A percentile compares a stretch with the other conserved stretches of the same genome.
phyloP scores from a whole-genome alignment of 2,888 invertebrate species.

The Xestia sexstrigata region DNA sequence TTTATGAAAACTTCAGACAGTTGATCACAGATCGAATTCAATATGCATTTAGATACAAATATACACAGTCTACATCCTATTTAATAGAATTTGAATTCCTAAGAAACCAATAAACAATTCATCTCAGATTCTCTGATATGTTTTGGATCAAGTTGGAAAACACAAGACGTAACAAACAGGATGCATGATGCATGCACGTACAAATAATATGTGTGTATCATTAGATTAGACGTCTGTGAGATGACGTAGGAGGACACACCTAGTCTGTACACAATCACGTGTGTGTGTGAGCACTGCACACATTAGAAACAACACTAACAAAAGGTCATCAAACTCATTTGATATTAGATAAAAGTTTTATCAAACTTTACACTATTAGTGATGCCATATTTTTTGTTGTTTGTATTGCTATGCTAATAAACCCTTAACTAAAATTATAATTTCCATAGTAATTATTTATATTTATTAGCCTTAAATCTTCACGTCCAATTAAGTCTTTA shows the following conservation, averaged over 20 bases:
- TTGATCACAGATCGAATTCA: neutral
- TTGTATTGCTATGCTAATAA: conserved; percentile 63
- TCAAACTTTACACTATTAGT: conserved; percentile 44
- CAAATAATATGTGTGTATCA: conserved; percentile 31
- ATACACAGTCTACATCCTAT: neutral
- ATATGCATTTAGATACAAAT: neutral
- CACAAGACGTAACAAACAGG: conserved; percentile 21
- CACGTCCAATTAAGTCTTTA: conserved; percentile 72
- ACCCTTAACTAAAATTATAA: conserved; percentile 51
- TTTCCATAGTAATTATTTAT: conserved; percentile 65
- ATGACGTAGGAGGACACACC: conserved; percentile 58
- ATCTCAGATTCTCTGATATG: conserved; percentile 1
- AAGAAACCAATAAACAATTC: neutral
- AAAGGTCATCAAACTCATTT: conserved; percentile 59
- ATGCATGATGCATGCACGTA: conserved; percentile 31
- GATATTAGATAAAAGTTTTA: conserved; percentile 64
- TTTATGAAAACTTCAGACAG: neutral
- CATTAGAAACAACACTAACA: conserved; percentile 26
- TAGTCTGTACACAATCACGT: conserved; percentile 22
- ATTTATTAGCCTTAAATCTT: conserved; percentile 67
- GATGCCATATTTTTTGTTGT: conserved; percentile 58
- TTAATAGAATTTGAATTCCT: neutral
- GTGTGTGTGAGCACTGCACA: neutral
- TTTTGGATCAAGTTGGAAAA: conserved; percentile 24
- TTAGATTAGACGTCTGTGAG: conserved; percentile 44